Percentiles rank a stretch among this genome's conserved stretches.
These are phyloP conservation scores for Trachymyrmex cornetzi DNA, from an alignment of 1,140 invertebrate species.

Conservation along the genomic window DNA sequence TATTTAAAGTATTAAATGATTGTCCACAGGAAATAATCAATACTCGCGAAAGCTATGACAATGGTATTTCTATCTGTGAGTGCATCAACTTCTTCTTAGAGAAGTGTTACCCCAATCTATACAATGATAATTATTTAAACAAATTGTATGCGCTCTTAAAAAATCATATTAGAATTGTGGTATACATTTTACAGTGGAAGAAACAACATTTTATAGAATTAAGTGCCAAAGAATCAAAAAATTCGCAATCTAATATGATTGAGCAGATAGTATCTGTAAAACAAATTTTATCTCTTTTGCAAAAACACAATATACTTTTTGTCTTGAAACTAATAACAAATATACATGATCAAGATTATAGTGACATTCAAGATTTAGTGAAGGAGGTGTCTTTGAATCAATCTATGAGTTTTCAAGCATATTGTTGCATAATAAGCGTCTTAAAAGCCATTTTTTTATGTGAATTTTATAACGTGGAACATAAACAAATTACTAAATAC, in stretches of 20 bases:
- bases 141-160: conserved; percentile 68
- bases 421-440: conserved; percentile 75
- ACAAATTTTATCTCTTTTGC: conserved; percentile 71
- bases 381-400: conserved; percentile 56
- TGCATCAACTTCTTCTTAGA: conserved; percentile 76
- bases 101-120: conserved; percentile 71
- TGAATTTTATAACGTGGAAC: conserved; percentile 72
- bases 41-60: conserved; percentile 61
- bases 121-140: conserved; percentile 68
- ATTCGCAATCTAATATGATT: neutral
- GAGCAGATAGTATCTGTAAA: conserved; percentile 73
- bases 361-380: conserved; percentile 75
- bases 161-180: conserved; percentile 71
- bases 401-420: conserved; percentile 74
- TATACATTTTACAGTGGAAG: conserved; percentile 78
- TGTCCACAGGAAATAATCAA: conserved; percentile 39
- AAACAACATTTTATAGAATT: conserved; percentile 14
- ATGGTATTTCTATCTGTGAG: conserved; percentile 66
- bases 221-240: conserved; percentile 33
- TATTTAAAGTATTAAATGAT: conserved; percentile 74
- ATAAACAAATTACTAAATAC: conserved; percentile 61
- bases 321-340: conserved; percentile 78
- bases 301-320: conserved; percentile 73
- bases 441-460: conserved; percentile 78
- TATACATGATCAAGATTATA: conserved; percentile 76